A percentile compares a stretch with the other conserved stretches of the same genome.
These are phyloP conservation scores for Callorhinus ursinus DNA, from an alignment of 2,113 vertebrate genomes.

Conservation along the genomic window DNA sequence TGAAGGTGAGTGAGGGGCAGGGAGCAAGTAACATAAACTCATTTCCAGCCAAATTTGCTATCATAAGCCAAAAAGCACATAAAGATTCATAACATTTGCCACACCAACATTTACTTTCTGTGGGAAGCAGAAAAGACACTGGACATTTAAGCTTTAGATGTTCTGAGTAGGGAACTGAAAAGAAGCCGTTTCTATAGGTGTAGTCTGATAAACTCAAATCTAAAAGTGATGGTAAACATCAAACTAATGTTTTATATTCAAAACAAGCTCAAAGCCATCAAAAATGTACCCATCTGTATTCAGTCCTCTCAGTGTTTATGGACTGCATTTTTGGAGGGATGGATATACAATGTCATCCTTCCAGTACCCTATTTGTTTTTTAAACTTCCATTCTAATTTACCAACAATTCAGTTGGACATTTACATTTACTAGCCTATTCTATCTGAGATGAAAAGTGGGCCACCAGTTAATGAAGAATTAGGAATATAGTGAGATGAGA, in stretches of 20 bases:
- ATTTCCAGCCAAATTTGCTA: neutral
- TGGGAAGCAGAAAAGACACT: neutral
- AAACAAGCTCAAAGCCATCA: slow-evolving; percentile 58
- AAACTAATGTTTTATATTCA: slow-evolving; percentile 63
- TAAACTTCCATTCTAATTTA: neutral
- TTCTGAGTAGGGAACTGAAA: neutral
- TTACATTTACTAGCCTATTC: neutral
- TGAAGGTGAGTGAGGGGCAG: neutral
- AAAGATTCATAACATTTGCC: slow-evolving; percentile 51
- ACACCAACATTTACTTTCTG: neutral
- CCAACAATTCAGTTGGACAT: neutral
- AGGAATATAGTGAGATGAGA: neutral
- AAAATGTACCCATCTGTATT: neutral
- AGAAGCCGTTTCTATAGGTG: neutral
- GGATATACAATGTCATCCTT: neutral
- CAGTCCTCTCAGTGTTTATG: slow-evolving; percentile 58
- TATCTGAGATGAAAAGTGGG: neutral
- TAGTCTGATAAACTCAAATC: slow-evolving; percentile 23
- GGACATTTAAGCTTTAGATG: neutral
- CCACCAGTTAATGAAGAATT: neutral
- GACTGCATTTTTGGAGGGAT: neutral
- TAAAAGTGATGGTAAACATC: neutral
- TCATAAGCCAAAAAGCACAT: neutral
- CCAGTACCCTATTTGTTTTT: neutral
- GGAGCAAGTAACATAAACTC: neutral